Evolutionary conservation across 1,140 invertebrate species (phyloP).

Genomic region (Elymnias hypermnestra): DNA sequence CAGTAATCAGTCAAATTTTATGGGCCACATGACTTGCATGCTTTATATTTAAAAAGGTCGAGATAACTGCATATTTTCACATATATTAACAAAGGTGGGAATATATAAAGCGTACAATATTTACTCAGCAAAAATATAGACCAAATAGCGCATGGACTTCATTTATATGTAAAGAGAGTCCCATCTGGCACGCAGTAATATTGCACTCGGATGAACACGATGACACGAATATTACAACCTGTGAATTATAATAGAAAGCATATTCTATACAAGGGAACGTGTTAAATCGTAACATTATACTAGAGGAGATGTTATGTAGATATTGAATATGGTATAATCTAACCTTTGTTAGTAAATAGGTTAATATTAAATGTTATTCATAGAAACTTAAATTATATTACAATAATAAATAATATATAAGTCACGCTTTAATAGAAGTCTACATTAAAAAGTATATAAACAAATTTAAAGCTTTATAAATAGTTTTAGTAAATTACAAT

Average conservation of each 20-base stretch:
- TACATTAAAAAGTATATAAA: no score
- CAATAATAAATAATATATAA: no score
- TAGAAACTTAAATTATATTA: no score
- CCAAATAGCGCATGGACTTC: conserved; percentile 6
- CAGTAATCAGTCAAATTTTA: no score
- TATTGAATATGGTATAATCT: background rate
- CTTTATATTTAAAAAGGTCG: no score
- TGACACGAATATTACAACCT: conserved; percentile 30
- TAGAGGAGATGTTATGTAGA: background rate
- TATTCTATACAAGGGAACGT: background rate
- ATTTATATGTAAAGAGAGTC: conserved; percentile 31
- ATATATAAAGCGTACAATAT: background rate
- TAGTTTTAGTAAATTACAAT: no score
- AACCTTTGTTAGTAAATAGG: no score
- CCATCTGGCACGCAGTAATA: conserved; percentile 29
- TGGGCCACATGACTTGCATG: no score
- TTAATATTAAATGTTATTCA: background rate
- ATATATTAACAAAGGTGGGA: background rate
- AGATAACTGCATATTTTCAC: background rate
- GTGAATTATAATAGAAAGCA: conserved; percentile 9
- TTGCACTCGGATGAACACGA: conserved; percentile 21
- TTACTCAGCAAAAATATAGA: conserved; percentile 2
- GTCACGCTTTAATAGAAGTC: no score
- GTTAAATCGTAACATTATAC: background rate
- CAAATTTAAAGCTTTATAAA: no score